Percentiles rank a stretch among this genome's conserved stretches.
phyloP scores from a whole-genome alignment of 2,888 invertebrate genomes.

The Diabrotica balteata region DNA sequence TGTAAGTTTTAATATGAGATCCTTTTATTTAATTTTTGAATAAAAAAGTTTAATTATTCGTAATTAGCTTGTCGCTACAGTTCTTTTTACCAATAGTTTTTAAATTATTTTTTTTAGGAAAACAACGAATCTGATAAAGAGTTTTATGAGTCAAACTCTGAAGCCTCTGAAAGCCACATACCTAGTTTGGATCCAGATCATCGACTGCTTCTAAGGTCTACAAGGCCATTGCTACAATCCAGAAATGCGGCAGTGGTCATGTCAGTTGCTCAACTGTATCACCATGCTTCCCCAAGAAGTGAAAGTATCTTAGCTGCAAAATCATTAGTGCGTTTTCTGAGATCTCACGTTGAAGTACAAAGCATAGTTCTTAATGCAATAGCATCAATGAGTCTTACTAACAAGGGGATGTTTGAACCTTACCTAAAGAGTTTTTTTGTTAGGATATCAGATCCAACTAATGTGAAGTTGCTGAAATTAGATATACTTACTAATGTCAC shows the following conservation, averaged over 20 bases:
- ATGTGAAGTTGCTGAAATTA: constrained; percentile 93
- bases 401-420: constrained; percentile 94
- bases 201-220: constrained; percentile 85
- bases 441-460: constrained; percentile 93
- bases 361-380: constrained; percentile 95
- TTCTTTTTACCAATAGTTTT: background rate
- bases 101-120: constrained; percentile 56
- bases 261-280: constrained; percentile 97
- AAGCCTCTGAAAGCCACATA: constrained; percentile 59
- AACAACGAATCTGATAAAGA: constrained; percentile 67
- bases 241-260: constrained; percentile 96
- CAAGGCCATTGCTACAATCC: constrained; percentile 93
- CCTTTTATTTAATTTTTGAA: no score
- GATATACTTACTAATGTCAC: constrained; percentile 97
- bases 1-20: no score
- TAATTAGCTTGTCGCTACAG: no score
- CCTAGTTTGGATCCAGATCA: constrained; percentile 89
- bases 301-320: constrained; percentile 90
- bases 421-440: constrained; percentile 98
- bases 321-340: constrained; percentile 88
- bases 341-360: constrained; percentile 95
- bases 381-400: constrained; percentile 88
- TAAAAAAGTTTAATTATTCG: no score
- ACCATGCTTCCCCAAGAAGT: constrained; percentile 90
- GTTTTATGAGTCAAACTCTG: constrained; percentile 68